Conservation (phyloP, 2,797 vertebrate genomes). For the Gephyroberyx darwinii region DNA sequence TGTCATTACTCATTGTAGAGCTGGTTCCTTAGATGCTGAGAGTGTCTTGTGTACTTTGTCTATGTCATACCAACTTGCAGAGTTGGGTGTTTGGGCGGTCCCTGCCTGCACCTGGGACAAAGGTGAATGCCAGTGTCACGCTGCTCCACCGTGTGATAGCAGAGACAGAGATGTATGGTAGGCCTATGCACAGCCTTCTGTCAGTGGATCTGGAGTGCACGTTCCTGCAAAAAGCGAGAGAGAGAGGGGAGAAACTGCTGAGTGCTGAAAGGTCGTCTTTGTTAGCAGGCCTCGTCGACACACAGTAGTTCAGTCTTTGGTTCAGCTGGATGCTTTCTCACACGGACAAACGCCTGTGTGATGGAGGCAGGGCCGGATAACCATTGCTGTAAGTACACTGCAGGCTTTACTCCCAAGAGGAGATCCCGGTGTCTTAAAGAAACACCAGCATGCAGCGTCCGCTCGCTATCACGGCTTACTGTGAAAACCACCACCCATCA, state of each 20-base stretch:
- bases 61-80: slow-evolving; percentile 15
- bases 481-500: slow-evolving; percentile 11
- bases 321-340: slow-evolving; percentile 74
- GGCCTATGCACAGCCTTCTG: slow-evolving; percentile 34
- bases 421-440: slow-evolving; percentile 67
- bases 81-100: slow-evolving; percentile 32
- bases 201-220: slow-evolving; percentile 50
- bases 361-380: slow-evolving; percentile 64
- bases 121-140: slow-evolving; percentile 67
- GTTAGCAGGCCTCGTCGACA: slow-evolving; percentile 74
- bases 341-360: slow-evolving; percentile 74
- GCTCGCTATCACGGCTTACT: slow-evolving; percentile 7
- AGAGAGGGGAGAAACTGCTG: slow-evolving; percentile 57
- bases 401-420: slow-evolving; percentile 55
- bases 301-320: slow-evolving; percentile 78
- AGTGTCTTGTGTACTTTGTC: slow-evolving; percentile 33
- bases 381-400: slow-evolving; percentile 65
- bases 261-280: slow-evolving; percentile 80
- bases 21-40: slow-evolving; percentile 27
- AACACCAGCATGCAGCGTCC: slow-evolving; percentile 41
- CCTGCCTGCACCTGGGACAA: slow-evolving; percentile 65
- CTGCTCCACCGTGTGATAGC: slow-evolving; percentile 52
- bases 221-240: slow-evolving; percentile 59
- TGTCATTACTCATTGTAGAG: slow-evolving; percentile 19
- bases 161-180: slow-evolving; percentile 41